Conservation (phyloP, 2,888 invertebrate genomes). For the Colletes collaris region DNA sequence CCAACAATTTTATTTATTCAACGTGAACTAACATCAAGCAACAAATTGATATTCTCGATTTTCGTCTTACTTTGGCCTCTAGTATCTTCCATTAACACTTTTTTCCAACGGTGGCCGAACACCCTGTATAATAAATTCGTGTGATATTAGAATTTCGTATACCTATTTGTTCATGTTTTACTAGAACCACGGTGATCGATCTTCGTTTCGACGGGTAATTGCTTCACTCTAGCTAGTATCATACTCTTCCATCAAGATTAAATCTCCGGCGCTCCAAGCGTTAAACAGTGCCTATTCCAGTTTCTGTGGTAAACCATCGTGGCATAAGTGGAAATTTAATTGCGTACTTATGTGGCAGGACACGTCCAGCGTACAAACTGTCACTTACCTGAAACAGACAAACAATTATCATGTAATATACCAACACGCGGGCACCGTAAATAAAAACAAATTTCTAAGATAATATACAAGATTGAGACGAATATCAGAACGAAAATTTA, state of each 20-base stretch:
- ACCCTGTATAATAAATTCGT: no score
- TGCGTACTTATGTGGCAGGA: conserved; percentile 49
- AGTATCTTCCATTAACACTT: no score
- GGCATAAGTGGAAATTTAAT: conserved; percentile 3
- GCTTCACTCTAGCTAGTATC: background rate
- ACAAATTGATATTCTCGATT: background rate
- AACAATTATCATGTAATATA: conserved; percentile 6
- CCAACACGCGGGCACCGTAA: background rate
- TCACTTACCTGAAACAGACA: conserved; percentile 65
- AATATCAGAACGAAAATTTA: no score
- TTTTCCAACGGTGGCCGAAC: no score
- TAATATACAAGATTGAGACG: no score
- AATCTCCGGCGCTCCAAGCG: background rate
- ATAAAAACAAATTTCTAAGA: no score
- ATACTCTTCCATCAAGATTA: background rate
- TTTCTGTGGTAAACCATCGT: background rate
- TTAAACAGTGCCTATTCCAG: background rate
- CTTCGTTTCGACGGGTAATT: conserved; percentile 4
- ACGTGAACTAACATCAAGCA: background rate
- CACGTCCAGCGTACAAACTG: background rate
- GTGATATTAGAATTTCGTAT: background rate
- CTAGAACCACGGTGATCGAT: conserved; percentile 26
- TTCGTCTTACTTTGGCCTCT: no score
- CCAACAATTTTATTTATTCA: no score
- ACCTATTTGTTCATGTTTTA: background rate